Base-by-base conservation (phyloP, 1,140 invertebrate genomes). In the Aphelenchoides avenae region DNA sequence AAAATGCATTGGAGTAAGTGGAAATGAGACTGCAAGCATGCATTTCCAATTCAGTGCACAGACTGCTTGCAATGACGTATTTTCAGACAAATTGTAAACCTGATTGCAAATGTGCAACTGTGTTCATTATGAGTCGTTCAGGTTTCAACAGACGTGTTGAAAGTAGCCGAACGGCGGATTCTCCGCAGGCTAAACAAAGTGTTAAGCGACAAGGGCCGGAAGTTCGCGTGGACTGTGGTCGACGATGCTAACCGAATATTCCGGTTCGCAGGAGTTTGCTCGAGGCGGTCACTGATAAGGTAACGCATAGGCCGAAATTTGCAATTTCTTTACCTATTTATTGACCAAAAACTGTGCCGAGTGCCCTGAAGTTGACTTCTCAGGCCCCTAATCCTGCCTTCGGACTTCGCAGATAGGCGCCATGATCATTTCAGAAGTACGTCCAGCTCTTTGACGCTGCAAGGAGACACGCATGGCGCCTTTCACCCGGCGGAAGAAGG, bases 401-500 rank as follows among this genome's bases (percentile, higher is more conserved):
- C 15, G 55, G 13, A 44, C 22, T 15, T 15, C n/a, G 36, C n/a
- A 15, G 1, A 3, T 44, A 15, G 1, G 3, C n/a, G 22, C n/a
- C 3, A n/a, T 44, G 13, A 15, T 15, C 20, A 6, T 41, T 49
- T 41, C 26, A n/a, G 36, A 42, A 41, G 13, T n/a, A 6, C 6
- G 18, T 6, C 20, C n/a, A 57, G 61, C 4, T 57, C 55, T 18
- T 13, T 44, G 9, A 11, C 34, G 7, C 6, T 57, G n/a, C 55
- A 57, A 61, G 55, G 55, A 1, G 55, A 57, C 27, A 26, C 18
- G n/a, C n/a, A 33, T 31, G 55, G 55, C 5, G 31, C 20, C 6
- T 61, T 57, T 22, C 55, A 57, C 37, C 55, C 55, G 13, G 61
- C 52, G 18, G 29, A 37, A 11, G 33, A 41, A 39, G 55, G 52